A percentile compares a stretch with the other conserved stretches of the same genome.
phyloP scores from a whole-genome alignment of 2,113 vertebrate species.

The Ahaetulla prasina region DNA sequence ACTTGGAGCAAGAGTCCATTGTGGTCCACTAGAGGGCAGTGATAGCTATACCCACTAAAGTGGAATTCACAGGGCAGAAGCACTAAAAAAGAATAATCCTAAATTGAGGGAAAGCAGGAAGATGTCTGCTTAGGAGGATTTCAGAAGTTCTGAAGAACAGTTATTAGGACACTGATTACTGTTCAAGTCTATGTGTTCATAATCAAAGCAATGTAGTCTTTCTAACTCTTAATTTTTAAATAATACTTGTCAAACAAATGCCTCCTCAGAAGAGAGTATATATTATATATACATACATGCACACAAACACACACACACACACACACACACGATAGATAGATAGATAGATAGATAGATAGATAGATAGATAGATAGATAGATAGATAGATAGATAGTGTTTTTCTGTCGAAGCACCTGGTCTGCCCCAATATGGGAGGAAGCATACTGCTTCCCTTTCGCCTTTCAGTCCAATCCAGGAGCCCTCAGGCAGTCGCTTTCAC shows the following conservation, averaged over 20 bases:
- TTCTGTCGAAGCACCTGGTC: too few relatives aligned
- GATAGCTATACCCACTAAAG: not conserved
- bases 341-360: too few relatives aligned
- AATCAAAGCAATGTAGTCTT: not conserved
- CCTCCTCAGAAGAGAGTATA: not conserved
- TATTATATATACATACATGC: not conserved
- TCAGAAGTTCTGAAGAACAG: not conserved
- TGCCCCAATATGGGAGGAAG: too few relatives aligned
- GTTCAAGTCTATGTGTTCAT: not conserved
- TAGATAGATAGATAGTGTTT: too few relatives aligned
- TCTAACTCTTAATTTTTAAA: not conserved
- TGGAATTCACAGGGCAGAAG: not conserved
- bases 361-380: too few relatives aligned
- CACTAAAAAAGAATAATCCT: not conserved
- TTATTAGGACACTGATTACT: not conserved
- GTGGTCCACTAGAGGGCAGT: conserved; percentile 18
- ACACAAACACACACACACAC: too few relatives aligned
- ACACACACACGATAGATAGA: too few relatives aligned
- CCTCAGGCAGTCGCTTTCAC: too few relatives aligned
- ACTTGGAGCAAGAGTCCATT: not conserved
- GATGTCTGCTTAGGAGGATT: not conserved
- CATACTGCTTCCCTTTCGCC: too few relatives aligned
- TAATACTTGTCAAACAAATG: not conserved
- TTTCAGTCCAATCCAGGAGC: too few relatives aligned
- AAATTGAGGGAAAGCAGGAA: not conserved